Conservation (phyloP, 2,888 invertebrate species). For the Mythimna ferrago region DNA sequence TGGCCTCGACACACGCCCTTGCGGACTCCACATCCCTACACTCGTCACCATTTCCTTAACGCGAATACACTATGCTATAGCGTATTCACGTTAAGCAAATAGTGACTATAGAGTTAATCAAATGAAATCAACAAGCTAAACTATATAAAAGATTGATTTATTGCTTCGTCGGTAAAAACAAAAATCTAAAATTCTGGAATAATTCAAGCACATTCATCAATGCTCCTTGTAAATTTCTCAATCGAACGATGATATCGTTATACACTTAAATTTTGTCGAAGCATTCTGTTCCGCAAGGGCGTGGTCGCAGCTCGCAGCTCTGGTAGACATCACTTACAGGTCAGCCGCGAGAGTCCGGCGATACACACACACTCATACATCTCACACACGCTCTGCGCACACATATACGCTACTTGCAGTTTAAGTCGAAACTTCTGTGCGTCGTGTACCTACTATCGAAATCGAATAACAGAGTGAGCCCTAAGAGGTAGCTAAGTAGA, state of each 20-base stretch:
- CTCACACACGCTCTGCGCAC: background rate
- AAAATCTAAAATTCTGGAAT: background rate
- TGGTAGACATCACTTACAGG: slow-evolving; percentile 54
- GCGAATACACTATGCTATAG: too few relatives aligned
- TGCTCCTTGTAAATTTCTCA: background rate
- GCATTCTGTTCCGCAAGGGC: slow-evolving; percentile 4
- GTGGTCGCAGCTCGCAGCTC: slow-evolving; percentile 33
- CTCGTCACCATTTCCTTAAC: too few relatives aligned
- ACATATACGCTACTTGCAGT: background rate
- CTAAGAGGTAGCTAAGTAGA: slow-evolving; percentile 7
- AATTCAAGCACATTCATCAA: background rate
- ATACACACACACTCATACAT: background rate
- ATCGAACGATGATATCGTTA: too few relatives aligned
- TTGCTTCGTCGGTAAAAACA: too few relatives aligned
- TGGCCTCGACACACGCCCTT: slow-evolving; percentile 33
- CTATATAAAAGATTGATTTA: too few relatives aligned
- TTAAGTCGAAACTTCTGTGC: background rate
- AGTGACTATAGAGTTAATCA: too few relatives aligned
- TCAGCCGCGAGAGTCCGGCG: slow-evolving; percentile 16
- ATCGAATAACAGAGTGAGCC: background rate
- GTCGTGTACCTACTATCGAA: slow-evolving; percentile 1
- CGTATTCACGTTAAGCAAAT: too few relatives aligned
- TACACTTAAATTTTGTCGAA: background rate
- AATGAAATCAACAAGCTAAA: too few relatives aligned
- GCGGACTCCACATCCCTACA: background rate